Base-by-base conservation (phyloP, 2,113 vertebrate species). In the Morone chrysops region DNA sequence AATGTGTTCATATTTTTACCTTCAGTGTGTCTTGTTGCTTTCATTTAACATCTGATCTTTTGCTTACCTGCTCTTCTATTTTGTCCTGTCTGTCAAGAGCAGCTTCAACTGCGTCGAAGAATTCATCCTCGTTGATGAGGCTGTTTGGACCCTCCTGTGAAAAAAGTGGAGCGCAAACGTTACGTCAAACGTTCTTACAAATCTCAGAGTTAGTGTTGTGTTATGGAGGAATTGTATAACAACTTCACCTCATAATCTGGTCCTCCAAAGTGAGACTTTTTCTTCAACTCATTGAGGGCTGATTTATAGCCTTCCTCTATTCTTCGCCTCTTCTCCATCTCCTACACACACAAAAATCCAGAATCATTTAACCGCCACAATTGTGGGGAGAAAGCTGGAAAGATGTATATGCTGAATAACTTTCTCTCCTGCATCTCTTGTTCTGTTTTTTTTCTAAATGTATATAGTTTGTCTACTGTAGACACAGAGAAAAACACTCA, bases 81-180 rank as follows among this genome's bases (percentile, higher is more conserved):
- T 98, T 98, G 94, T 99, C 98, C 81, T 99, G 98, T 89, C 97
- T 94, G 93, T 99, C 98, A 0, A 99, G 96, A 84, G 98, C 98
- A 86, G 98, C 98, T 95, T 99, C 98, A 80, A 99, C 98, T 60
- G 98, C 98, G 92, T 99, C 98, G 85, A 99, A 99, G 80, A 99
- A 99, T 72, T 99, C 98, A 68, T 99, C 98, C 93, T 99, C 98
- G 78, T 99, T 99, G 56, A 99, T 99, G 86, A 99, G 96, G 93
- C 98, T 99, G 91, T 99, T 99, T 22, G 98, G 98, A 80, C 98
- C 98, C 92, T 99, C 98, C 98, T 99, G 92, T 2, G 60, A 16
- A 80, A 9, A 2, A 16, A 11, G 8, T 0, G 31, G 18, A 43
- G 43, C 22, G 16, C 3, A 25, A 31, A 36, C 5, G 47, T 75